Evolutionary conservation across 2,113 vertebrate genomes (phyloP).

Genomic region (Zosterops hypoxanthus): DNA sequence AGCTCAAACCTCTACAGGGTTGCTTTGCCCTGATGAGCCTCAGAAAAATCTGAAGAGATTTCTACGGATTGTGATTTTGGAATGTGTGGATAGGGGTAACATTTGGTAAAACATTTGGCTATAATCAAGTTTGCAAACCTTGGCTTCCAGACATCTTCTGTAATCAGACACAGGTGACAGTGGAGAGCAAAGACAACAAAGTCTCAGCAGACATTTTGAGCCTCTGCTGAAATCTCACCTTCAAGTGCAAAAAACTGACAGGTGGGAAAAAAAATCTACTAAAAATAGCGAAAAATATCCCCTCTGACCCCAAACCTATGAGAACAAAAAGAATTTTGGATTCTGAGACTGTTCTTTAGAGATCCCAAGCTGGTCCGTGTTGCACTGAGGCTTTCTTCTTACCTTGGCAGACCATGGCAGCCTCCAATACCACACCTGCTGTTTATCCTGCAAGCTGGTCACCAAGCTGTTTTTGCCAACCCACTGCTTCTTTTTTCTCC

Average conservation of each 20-base stretch:
- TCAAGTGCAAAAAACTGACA: neutral
- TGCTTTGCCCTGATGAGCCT: neutral
- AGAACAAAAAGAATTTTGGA: neutral
- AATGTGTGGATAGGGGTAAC: accelerated
- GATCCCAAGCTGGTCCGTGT: neutral
- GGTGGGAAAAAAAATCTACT: no score
- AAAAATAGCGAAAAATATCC: neutral
- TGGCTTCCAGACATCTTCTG: neutral
- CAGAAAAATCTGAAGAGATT: neutral
- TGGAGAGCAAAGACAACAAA: neutral
- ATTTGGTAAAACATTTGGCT: neutral
- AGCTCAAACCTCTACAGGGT: neutral
- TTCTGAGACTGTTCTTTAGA: neutral
- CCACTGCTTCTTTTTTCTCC: neutral
- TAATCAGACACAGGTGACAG: neutral
- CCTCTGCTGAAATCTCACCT: neutral
- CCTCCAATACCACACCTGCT: neutral
- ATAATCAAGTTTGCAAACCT: neutral
- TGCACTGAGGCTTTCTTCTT: neutral
- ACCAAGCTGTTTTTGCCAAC: neutral
- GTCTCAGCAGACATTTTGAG: neutral
- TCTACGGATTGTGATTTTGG: neutral
- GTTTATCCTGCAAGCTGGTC: neutral
- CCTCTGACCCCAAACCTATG: neutral
- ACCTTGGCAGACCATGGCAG: neutral